Evolutionary conservation across 2,113 vertebrate genomes (phyloP).

Genomic region (Ardeotis arabs): DNA sequence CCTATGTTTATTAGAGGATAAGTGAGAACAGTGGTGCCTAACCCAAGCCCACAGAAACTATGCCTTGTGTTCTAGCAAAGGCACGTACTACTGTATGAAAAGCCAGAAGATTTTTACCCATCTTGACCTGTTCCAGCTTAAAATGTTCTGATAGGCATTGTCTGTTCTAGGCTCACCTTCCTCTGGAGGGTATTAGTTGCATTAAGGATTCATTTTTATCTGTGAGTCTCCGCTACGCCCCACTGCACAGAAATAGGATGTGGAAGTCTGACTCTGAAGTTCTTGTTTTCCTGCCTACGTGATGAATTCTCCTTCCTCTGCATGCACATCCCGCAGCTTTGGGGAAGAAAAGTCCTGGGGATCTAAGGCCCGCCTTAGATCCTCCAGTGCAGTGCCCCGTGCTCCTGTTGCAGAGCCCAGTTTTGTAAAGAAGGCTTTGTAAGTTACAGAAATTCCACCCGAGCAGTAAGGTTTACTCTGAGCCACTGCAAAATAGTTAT

Average conservation of each 20-base stretch:
- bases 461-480: not conserved
- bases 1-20: not conserved
- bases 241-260: not conserved
- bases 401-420: not conserved
- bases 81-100: not conserved
- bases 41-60: not conserved
- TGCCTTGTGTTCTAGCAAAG: not conserved
- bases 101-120: not conserved
- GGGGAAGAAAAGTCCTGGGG: no score
- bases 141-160: not conserved
- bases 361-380: accelerated
- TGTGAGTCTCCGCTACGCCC: not conserved
- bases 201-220: not conserved
- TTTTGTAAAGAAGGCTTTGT: not conserved
- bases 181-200: not conserved
- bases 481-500: not conserved
- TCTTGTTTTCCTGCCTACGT: not conserved
- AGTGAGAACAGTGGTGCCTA: not conserved
- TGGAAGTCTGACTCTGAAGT: not conserved
- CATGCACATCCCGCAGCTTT: no score
- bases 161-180: not conserved
- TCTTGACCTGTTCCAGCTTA: not conserved
- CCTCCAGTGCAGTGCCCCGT: accelerated
- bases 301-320: not conserved
- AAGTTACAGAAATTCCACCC: not conserved